Percentiles rank a stretch among this genome's conserved stretches.
phyloP scores from a whole-genome alignment of 2,113 vertebrate species.

The Nothoprocta pentlandii region DNA sequence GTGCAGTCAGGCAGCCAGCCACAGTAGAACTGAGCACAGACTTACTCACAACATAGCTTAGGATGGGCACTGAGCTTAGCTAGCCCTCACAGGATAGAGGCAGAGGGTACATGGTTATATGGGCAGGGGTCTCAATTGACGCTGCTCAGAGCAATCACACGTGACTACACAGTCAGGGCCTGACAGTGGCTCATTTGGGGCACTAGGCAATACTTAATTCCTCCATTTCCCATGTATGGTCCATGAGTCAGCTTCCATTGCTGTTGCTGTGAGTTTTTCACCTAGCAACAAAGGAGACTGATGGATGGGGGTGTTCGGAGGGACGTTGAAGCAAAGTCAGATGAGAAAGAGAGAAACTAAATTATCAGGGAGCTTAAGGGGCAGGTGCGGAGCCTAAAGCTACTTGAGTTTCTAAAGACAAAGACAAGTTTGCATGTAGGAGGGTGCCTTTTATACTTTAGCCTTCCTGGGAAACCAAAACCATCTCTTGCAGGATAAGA shows the following conservation, averaged over 20 bases:
- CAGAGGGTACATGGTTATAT: background rate
- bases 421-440: background rate
- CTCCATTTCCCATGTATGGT: constrained; percentile 8
- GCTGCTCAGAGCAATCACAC: background rate
- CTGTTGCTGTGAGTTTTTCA: constrained; percentile 59
- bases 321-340: constrained; percentile 6
- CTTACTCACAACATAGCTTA: background rate
- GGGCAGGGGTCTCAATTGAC: background rate
- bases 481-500: background rate
- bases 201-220: background rate
- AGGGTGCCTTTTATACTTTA: background rate
- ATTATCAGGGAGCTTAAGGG: constrained; percentile 12
- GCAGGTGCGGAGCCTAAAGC: background rate
- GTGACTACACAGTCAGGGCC: background rate
- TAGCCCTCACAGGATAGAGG: background rate
- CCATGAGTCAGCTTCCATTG: constrained; percentile 55
- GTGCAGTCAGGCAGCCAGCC: background rate
- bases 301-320: constrained; percentile 21
- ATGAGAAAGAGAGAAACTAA: constrained; percentile 54
- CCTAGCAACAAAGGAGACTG: constrained; percentile 65
- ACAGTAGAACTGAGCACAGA: background rate
- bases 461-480: background rate
- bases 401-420: constrained; percentile 11
- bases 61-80: background rate
- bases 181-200: fast-evolving